These are phyloP conservation scores for Bungarus multicinctus DNA, from an alignment of 2,113 vertebrate genomes.

Conservation along the genomic window DNA sequence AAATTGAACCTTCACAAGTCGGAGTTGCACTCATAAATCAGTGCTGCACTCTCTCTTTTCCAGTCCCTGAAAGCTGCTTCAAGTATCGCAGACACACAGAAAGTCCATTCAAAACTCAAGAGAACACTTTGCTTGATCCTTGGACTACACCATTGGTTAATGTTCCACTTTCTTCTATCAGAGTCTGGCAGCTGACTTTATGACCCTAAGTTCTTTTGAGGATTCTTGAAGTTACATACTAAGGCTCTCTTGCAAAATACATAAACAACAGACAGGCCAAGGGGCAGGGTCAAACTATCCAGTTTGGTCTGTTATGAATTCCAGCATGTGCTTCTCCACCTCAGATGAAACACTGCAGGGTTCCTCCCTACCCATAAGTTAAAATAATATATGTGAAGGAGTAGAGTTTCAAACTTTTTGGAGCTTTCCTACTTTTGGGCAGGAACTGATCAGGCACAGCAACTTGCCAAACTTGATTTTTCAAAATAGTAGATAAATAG, in stretches of 20 bases:
- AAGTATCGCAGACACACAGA: not conserved
- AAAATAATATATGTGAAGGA: constrained; percentile 2
- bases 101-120: constrained; percentile 1
- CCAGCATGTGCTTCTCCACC: not conserved
- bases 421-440: not conserved
- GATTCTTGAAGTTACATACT: not conserved
- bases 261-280: constrained; percentile 2
- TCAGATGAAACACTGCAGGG: not conserved
- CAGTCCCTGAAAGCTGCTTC: not conserved
- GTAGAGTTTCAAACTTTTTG: not conserved
- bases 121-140: constrained; percentile 20
- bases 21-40: not conserved
- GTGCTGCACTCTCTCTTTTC: not conserved
- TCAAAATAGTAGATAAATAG: not conserved
- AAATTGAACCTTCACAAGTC: not conserved
- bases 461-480: not conserved
- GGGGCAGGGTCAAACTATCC: not conserved
- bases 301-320: not conserved
- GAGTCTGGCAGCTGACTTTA: constrained; percentile 15
- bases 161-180: constrained; percentile 17
- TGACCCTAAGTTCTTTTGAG: not conserved
- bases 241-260: not conserved
- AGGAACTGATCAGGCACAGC: not conserved
- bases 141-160: constrained; percentile 21
- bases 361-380: not conserved